Evolutionary conservation across 1,140 invertebrate species (phyloP), one percentile per base, ranked within the genome.

Genomic region (Sesamia nonagrioides): DNA sequence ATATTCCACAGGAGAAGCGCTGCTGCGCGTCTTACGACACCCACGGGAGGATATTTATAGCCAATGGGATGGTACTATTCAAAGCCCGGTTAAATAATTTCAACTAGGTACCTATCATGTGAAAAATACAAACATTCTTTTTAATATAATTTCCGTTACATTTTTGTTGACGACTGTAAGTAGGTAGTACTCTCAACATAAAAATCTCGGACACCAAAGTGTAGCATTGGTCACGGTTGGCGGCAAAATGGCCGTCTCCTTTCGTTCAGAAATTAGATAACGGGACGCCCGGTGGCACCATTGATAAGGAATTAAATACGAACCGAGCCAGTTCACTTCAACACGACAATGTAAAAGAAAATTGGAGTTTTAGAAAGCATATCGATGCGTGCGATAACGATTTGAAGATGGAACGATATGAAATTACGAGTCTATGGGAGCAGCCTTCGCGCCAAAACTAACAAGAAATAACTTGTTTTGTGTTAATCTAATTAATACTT

Each of bases 251-350:
- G 77, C 61, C n/a, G 61, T 52, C 40, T 76, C 80, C 73, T 86
- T 86, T 83, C 84, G 86, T 88, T 87, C 82, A 81, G 82, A 91
- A 92, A 92, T 92, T 86, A 90, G 84, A 84, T 92, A 92, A 91
- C 90, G 90, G 90, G 68, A 83, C 84, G 77, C 33, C 50, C 77
- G 77, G 78, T 87, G 87, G 86, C 84, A 86, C 82, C 83, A 88
- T 89, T 90, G 88, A 91, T 90, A 90, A 91, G 83, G 82, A 88
- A 88, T 90, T 89, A 89, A 86, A 87, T 84, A 87, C 77, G 58
- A 48, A 77, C 66, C 77, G 75, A 85, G 83, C 76, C 82, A 80
- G 76, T 78, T 72, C 77, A 72, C 50, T 73, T 78, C 27, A 63
- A 45, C 50, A 79, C 82, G 61, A 88, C 85, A 89, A 87, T 88